Evolutionary conservation across 2,797 vertebrate genomes (phyloP).

Genomic region (Trachurus trachurus): DNA sequence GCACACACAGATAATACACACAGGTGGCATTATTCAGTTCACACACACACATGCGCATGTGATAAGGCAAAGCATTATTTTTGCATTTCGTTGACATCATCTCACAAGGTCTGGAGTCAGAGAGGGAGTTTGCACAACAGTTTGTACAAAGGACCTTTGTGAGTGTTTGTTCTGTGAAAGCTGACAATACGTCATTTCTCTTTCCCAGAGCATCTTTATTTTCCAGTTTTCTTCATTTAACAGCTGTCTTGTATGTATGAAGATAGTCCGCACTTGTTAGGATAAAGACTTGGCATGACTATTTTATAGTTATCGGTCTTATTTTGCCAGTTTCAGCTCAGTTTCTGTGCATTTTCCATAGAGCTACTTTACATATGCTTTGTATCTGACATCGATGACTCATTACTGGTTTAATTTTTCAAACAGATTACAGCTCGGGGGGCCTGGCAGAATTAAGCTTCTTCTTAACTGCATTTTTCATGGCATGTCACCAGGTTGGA

Average conservation of each 20-base stretch:
- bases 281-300: not conserved
- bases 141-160: constrained; percentile 73
- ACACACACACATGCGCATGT: constrained; percentile 32
- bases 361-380: constrained; percentile 2
- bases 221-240: constrained; percentile 32
- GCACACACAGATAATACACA: constrained; percentile 7
- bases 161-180: constrained; percentile 40
- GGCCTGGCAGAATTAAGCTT: constrained; percentile 12
- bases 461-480: constrained; percentile 30
- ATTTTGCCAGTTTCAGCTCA: not conserved
- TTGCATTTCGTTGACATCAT: constrained; percentile 71
- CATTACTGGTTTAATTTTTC: constrained; percentile 1
- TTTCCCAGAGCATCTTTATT: constrained; percentile 47
- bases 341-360: constrained; percentile 1
- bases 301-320: not conserved
- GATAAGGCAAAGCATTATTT: constrained; percentile 56
- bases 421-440: constrained; percentile 4
- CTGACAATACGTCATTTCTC: constrained; percentile 42
- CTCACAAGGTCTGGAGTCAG: constrained; percentile 77
- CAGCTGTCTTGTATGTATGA: constrained; percentile 15
- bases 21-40: constrained; percentile 46
- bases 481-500: constrained; percentile 20
- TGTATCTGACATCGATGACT: constrained; percentile 8
- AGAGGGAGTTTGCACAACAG: constrained; percentile 64
- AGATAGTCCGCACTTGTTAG: not conserved